Evolutionary conservation across 2,797 vertebrate genomes (phyloP).

Genomic region (Gymnocypris eckloni): DNA sequence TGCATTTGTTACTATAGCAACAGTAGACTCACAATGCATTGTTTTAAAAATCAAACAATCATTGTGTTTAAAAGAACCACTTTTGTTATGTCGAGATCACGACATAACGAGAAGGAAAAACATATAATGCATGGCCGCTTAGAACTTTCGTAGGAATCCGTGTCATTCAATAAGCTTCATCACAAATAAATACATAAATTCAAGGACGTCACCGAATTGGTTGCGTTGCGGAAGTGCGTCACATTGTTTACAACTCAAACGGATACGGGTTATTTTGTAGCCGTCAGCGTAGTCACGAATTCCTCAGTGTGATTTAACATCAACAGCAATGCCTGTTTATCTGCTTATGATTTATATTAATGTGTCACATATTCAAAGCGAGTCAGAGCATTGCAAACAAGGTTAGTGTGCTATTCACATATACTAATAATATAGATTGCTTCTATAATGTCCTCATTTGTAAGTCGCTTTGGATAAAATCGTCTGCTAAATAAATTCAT

Average conservation of each 20-base stretch:
- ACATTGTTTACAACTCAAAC: slow-evolving; percentile 35
- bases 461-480: no score
- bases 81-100: no score
- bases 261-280: background rate
- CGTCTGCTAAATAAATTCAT: background rate
- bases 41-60: no score
- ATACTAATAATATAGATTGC: no score
- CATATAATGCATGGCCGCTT: no score
- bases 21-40: no score
- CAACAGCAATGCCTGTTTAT: background rate
- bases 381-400: background rate
- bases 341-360: background rate
- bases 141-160: no score
- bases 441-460: no score
- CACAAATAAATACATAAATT: background rate
- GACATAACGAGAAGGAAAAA: no score
- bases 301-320: background rate
- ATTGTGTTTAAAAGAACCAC: no score
- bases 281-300: background rate
- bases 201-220: background rate
- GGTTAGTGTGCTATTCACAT: background rate
- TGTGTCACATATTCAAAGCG: background rate
- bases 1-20: no score
- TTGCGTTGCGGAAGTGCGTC: slow-evolving; percentile 31
- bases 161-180: background rate